These are phyloP conservation scores for Ciconia stormi DNA, from an alignment of 2,113 vertebrate genomes.

Conservation along the genomic window DNA sequence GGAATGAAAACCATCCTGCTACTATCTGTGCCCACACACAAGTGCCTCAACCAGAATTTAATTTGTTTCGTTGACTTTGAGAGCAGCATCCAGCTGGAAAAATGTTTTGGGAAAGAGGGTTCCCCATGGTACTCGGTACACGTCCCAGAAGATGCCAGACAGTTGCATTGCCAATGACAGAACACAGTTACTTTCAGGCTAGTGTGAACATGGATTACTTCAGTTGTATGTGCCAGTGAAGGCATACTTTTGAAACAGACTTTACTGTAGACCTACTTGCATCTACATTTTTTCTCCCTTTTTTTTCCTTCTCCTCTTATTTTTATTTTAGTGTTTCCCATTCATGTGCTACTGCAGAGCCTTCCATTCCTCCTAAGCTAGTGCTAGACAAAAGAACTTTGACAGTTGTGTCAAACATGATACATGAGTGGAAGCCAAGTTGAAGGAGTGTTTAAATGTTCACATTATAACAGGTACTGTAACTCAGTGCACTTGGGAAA, in stretches of 20 bases:
- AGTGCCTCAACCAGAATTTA: neutral
- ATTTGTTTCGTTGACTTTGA: neutral
- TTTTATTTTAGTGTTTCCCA: slow-evolving; percentile 26
- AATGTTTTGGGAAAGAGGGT: neutral
- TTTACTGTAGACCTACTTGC: neutral
- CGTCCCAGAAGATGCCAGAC: neutral
- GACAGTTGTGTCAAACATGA: slow-evolving; percentile 74
- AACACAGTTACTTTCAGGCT: neutral
- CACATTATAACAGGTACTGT: slow-evolving; percentile 74
- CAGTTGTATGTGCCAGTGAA: neutral
- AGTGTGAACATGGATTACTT: neutral
- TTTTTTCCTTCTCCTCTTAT: neutral
- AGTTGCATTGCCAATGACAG: neutral
- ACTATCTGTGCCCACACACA: neutral
- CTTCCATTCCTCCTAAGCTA: slow-evolving; percentile 50
- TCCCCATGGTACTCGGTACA: fast-evolving
- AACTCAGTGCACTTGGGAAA: slow-evolving; percentile 72
- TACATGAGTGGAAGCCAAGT: slow-evolving; percentile 72
- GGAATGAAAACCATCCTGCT: neutral
- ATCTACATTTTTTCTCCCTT: neutral
- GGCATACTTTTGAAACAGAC: neutral
- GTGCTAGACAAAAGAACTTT: slow-evolving; percentile 65
- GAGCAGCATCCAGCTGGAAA: neutral
- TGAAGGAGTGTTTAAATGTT: slow-evolving; percentile 79
- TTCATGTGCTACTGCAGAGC: slow-evolving; percentile 27